Conservation (phyloP, 2,113 vertebrate species). For the Pedionomus torquatus region DNA sequence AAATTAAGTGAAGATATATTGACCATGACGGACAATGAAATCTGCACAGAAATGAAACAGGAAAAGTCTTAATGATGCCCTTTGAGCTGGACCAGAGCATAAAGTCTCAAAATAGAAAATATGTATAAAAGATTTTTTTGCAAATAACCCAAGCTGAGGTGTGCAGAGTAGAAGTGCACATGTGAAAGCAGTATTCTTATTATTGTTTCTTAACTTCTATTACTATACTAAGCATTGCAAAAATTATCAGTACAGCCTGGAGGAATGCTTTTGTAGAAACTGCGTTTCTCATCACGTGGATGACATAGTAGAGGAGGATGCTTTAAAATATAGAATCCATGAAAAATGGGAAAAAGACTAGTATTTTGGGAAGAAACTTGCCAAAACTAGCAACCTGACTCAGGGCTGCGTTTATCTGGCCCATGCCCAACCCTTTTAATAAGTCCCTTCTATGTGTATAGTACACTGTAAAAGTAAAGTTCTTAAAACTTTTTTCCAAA, state of each 20-base stretch:
- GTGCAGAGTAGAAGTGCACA: background rate
- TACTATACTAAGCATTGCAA: background rate
- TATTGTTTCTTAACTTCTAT: background rate
- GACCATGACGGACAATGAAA: constrained; percentile 42
- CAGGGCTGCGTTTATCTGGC: background rate
- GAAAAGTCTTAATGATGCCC: background rate
- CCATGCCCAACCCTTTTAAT: background rate
- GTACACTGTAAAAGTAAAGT: background rate
- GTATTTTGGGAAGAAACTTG: background rate
- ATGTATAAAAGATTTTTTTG: background rate
- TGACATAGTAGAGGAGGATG: background rate
- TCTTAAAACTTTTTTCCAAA: background rate
- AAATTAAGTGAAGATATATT: constrained; percentile 44
- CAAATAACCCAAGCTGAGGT: background rate
- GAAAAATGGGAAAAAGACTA: background rate
- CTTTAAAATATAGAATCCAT: background rate
- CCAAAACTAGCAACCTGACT: rapidly evolving
- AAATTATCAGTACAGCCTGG: background rate
- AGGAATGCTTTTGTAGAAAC: background rate
- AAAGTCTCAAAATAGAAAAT: background rate
- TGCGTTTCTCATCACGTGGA: background rate
- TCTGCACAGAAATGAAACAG: constrained; percentile 1
- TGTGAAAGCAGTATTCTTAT: background rate
- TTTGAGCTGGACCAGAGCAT: background rate
- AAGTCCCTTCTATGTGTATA: background rate